Evolutionary conservation across 2,113 vertebrate genomes (phyloP), one percentile per base, ranked within the genome.

Genomic region (Hucho hucho): DNA sequence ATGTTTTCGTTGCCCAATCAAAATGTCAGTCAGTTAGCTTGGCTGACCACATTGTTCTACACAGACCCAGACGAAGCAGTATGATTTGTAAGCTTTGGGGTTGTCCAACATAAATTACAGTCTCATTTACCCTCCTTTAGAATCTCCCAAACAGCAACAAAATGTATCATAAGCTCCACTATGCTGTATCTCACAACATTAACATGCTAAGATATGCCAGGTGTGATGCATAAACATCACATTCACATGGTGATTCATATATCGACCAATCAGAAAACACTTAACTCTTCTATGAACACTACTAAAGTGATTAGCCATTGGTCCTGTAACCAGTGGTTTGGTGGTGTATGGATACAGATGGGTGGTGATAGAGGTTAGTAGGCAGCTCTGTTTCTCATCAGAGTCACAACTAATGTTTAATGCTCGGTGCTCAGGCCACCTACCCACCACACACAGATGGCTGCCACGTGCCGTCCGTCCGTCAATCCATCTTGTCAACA

Each of bases 361-460:
- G 1, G 6, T 49, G 37, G 29, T 72, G 22, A 13, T 32, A 49
- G 24, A 4, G 70, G 66, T 32, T 59, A 14, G 18, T 4, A 76
- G 9, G 61, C 49, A 70, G 61, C 66, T 85, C 78, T 84, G 83
- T 77, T 81, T 85, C 76, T 61, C 76, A 73, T 83, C 74, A 76
- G 49, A 69, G 4, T 83, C 37, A 70, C 58, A 29, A 18, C 76
- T 73, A 81, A 82, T 79, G 74, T 74, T 29, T 20, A 37, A 37
- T 75, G 53, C 46, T 59, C 6, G 71, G 65, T 77, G 70, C 47
- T 77, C 77, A 79, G 69, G 78, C 79, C 83, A 83, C 75, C 85
- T 69, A 66, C 77, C 63, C 72, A 74, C 80, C 18, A 49, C 87
- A 88, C 16, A 43, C 87, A 88, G 77, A 86, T 88, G 87, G 81